Evolutionary conservation across 2,888 invertebrate species (phyloP), one percentile per base, ranked within the genome.

Genomic region (Brachyopa scutellaris): DNA sequence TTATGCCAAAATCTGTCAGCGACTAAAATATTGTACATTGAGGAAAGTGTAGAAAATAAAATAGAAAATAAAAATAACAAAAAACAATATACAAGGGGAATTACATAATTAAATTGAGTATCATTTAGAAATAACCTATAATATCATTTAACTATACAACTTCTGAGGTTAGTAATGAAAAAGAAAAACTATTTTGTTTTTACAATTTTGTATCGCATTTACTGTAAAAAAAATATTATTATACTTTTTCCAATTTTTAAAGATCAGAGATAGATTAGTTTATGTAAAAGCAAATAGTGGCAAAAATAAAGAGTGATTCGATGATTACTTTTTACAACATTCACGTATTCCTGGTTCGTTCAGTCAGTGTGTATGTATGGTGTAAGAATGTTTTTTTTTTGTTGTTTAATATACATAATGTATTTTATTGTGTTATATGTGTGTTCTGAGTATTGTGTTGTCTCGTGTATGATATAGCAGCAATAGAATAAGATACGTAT

Each of bases 1-100:
- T 87, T 85, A 87, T 86, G 88, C 88, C 89, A 88, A 89, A 87
- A 86, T 88, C 6, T 38, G 47, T 49, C 69, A 62, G 61, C 57
- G 74, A 80, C 55, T 78, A 64, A 78, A 57, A 66, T 49, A 55
- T 45, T 51, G 40, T 57, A 15, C 7, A 51, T 31, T 29, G n/a
- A 62, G 31, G 8, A 13, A 49, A 36, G 62, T 9, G 36, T n/a
- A 53, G 13, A 53, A 38, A 11, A 38, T 5, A 19, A 13, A 40
- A 47, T 2, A 61, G 13, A 59, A 49, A n/a, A 23, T 6, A 45
- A 9, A 38, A 26, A 33, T 17, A 23, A 57, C 17, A 23, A 13
- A 29, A 38, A n/a, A 61, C 8, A 45, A 26, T 31, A 40, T 19
- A 29, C 11, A 42, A 33, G 23, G 29, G 29, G 9, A 19, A 23